Evolutionary conservation across 2,113 vertebrate species (phyloP).

Genomic region (Nothocercus nigrocapillus): DNA sequence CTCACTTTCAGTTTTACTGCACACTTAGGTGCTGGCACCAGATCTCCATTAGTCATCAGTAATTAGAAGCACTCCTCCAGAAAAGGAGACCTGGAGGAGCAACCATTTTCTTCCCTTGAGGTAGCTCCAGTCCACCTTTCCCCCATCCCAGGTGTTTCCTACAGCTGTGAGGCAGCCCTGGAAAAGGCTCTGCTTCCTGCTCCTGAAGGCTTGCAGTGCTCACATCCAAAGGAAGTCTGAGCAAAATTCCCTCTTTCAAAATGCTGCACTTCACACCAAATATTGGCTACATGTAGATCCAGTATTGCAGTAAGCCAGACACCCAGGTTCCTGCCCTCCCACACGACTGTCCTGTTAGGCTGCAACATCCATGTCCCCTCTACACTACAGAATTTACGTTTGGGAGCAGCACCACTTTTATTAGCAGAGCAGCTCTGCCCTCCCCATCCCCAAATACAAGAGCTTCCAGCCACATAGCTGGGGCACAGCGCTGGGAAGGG

Average conservation of each 20-base stretch:
- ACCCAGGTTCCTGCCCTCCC: not conserved
- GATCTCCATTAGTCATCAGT: not conserved
- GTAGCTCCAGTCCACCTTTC: not conserved
- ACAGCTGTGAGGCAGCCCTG: not conserved
- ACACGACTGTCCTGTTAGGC: not conserved
- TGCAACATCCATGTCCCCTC: not conserved
- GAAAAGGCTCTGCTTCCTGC: no score
- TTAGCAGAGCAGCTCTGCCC: not conserved
- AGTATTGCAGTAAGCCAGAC: not conserved
- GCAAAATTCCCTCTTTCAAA: not conserved
- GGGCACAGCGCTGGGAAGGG: no score
- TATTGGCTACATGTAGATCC: not conserved
- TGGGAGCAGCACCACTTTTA: not conserved
- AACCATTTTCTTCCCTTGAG: not conserved
- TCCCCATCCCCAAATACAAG: no score
- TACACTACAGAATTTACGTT: not conserved
- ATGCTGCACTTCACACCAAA: not conserved
- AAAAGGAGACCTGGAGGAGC: not conserved
- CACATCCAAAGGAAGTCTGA: not conserved
- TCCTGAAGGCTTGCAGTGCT: no score
- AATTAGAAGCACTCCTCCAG: not conserved
- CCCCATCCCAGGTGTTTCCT: not conserved
- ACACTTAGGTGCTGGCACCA: not conserved
- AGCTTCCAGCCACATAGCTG: no score
- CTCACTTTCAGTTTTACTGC: not conserved